Evolutionary conservation across 2,113 vertebrate species (phyloP), one percentile per base, ranked within the genome.

Genomic region (Xiphophorus maculatus): DNA sequence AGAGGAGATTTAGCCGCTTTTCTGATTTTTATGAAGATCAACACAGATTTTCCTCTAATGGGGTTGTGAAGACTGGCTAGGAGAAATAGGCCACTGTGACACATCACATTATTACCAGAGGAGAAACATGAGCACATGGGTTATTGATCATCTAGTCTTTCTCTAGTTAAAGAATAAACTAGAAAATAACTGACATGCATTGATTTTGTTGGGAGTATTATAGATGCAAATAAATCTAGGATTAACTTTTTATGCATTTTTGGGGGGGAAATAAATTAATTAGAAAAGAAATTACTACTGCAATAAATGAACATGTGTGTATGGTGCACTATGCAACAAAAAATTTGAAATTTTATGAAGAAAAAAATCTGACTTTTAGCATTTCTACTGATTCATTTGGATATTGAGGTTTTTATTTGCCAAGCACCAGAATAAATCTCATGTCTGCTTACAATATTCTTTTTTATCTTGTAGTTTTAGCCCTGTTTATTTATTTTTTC

Each of bases 401-500:
- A 17, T 32, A 22, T 69, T 37, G 0, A 0, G 29, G 48, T 64
- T 25, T 70, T 32, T 4, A 15, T 61, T 10, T 27, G 58, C 63
- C 63, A 33, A 29, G 19, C 40, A 8, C 12, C 30, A 37, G 10
- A 29, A 65, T 32, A 33, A 32, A 64, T 15, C 63, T 11, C 10
- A 63, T 61, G 63, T 66, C 44, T 37, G 66, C 1, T 28, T 40
- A 1, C 58, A 9, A 25, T 44, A 17, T 28, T 35, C 51, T 66
- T 15, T 68, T 30, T 66, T 12, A 27, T 74, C 7, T 33, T 7
- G 19, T 63, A 61, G 60, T 71, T 42, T 13, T 40, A 25, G 66
- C 67, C 66, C 64, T 74, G 67, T 81, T 87, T 73, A 54, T 54
- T 73, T 25, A n/a, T 74, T 60, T 44, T 12, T 71, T 8, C 48